phyloP scores from a whole-genome alignment of 2,888 invertebrate genomes.

The Pammene aurita region DNA sequence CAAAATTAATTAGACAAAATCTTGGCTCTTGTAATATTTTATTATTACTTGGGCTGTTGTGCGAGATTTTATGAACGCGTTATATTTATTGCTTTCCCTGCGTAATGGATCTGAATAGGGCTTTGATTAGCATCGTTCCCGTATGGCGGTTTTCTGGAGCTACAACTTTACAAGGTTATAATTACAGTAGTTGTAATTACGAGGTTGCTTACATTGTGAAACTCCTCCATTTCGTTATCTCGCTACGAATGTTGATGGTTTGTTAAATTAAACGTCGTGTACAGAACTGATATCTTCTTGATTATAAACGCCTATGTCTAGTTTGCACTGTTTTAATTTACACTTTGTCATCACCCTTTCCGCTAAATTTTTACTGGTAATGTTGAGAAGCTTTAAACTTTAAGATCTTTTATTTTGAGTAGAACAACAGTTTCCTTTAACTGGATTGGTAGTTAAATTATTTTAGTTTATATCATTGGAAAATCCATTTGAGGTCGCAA shows the following conservation, averaged over 20 bases:
- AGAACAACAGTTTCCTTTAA: background rate
- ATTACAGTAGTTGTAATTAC: constrained; percentile 80
- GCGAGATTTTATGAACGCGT: constrained; percentile 75
- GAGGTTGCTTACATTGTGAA: constrained; percentile 71
- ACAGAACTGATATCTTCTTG: constrained; percentile 64
- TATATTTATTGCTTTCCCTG: constrained; percentile 79
- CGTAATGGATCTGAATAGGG: constrained; percentile 77
- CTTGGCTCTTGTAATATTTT: constrained; percentile 80
- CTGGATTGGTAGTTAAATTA: too few relatives aligned
- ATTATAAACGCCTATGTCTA: constrained; percentile 67
- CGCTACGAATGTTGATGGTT: constrained; percentile 72
- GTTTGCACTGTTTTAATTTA: constrained; percentile 61
- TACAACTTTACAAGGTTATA: constrained; percentile 66
- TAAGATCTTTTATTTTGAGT: constrained; percentile 1
- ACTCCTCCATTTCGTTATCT: constrained; percentile 68
- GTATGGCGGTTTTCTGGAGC: constrained; percentile 64
- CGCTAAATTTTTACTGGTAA: constrained; percentile 33
- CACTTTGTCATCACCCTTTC: constrained; percentile 46
- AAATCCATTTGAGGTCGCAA: too few relatives aligned
- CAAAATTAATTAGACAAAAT: constrained; percentile 83
- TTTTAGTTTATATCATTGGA: too few relatives aligned
- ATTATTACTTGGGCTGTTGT: constrained; percentile 79
- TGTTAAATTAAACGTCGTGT: constrained; percentile 79
- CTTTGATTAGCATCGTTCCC: constrained; percentile 74
- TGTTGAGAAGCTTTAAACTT: too few relatives aligned